Conservation (phyloP, 2,113 vertebrate genomes). For the Dolichallabes microphthalmus region DNA sequence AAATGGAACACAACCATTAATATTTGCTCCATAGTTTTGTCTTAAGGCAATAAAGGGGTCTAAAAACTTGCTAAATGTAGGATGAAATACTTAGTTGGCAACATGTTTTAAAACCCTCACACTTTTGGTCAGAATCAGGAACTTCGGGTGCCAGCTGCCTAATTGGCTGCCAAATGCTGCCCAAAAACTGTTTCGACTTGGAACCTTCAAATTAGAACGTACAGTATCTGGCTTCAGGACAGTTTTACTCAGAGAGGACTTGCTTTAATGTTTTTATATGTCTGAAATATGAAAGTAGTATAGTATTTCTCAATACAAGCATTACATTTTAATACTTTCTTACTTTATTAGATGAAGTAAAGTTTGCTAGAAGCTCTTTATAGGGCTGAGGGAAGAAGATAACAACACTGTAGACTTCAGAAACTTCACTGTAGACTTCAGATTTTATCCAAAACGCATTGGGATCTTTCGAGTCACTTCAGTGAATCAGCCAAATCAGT, state of each 20-base stretch:
- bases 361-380: background rate
- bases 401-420: background rate
- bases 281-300: background rate
- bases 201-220: background rate
- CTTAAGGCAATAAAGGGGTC: background rate
- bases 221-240: background rate
- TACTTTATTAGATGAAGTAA: background rate
- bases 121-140: background rate
- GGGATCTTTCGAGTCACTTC: background rate
- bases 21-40: background rate
- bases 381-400: background rate
- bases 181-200: background rate
- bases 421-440: background rate
- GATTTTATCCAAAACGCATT: conserved; percentile 21
- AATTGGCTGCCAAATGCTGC: background rate
- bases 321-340: background rate
- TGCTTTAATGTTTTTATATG: background rate
- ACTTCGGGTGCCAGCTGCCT: background rate
- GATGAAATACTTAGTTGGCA: background rate
- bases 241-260: background rate
- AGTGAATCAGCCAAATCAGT: background rate
- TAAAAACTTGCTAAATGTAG: background rate
- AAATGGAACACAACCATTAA: background rate
- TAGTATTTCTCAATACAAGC: background rate
- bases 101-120: background rate